phyloP scores from a whole-genome alignment of 2,113 vertebrate species.

The Toxotes chatareus region DNA sequence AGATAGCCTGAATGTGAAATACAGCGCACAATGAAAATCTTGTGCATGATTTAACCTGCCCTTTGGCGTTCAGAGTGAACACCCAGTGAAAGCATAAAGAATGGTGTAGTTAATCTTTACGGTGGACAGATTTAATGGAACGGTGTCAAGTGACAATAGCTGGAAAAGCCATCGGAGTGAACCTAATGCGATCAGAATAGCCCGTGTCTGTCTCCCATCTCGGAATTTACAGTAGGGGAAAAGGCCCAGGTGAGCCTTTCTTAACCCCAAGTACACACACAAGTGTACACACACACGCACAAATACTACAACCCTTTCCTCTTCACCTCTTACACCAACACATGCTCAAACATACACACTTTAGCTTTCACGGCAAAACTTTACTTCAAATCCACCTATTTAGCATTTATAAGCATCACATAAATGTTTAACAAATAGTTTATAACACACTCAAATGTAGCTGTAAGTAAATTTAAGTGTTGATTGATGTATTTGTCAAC shows the following conservation, averaged over 20 bases:
- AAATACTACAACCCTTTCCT: neutral
- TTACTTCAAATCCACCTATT: neutral
- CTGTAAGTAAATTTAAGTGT: neutral
- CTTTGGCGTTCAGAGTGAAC: constrained; percentile 55
- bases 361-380: neutral
- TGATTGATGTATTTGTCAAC: neutral
- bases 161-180: constrained; percentile 80
- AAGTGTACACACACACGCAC: neutral
- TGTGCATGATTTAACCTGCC: constrained; percentile 76
- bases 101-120: constrained; percentile 74
- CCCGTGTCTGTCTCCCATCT: constrained; percentile 60
- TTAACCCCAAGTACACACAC: constrained; percentile 39
- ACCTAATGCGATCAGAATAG: constrained; percentile 76
- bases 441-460: too few species aligned
- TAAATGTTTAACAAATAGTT: too few species aligned
- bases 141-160: constrained; percentile 78
- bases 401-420: neutral
- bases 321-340: constrained; percentile 1
- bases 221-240: constrained; percentile 70
- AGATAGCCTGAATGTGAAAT: constrained; percentile 50
- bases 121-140: constrained; percentile 78
- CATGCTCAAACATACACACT: neutral
- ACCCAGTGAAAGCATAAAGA: constrained; percentile 72
- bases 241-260: constrained; percentile 61
- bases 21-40: constrained; percentile 60